These are phyloP conservation scores for Rhopalosiphum maidis DNA, from an alignment of 1,140 invertebrate genomes.

Conservation along the genomic window DNA sequence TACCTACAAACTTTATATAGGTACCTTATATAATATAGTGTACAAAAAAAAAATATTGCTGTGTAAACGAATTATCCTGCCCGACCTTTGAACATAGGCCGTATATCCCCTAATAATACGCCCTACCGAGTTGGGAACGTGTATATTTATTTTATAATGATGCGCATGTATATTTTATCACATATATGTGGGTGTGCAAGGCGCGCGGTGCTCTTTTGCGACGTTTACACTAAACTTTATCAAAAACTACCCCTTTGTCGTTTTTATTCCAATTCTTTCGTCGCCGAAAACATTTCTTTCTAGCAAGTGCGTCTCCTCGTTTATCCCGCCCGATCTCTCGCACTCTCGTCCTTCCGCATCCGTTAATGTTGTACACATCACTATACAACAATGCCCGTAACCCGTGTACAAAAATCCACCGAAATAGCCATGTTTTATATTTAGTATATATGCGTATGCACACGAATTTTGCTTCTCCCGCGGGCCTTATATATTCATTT, in stretches of 20 bases:
- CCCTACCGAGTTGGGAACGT: not conserved
- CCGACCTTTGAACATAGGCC: not conserved
- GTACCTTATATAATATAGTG: too few species aligned
- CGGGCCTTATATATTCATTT: not conserved
- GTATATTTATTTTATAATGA: not conserved
- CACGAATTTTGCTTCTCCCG: not conserved
- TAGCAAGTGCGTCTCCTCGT: too few species aligned
- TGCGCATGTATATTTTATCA: not conserved
- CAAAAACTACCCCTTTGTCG: not conserved
- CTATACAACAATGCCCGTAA: not conserved
- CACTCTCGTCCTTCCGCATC: not conserved
- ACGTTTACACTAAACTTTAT: not conserved
- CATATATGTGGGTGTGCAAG: not conserved
- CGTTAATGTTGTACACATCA: not conserved
- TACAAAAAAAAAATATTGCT: not conserved
- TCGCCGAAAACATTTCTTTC: not conserved
- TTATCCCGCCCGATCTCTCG: not conserved
- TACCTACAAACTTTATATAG: not conserved
- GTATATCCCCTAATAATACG: not conserved
- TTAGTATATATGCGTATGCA: too few species aligned
- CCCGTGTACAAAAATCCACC: not conserved
- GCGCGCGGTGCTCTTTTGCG: not conserved
- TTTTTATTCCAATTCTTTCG: not conserved
- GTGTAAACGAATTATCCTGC: not conserved
- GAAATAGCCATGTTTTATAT: not conserved